Evolutionary conservation across 2,113 vertebrate genomes (phyloP).

Genomic region (Taurulus bubalis): DNA sequence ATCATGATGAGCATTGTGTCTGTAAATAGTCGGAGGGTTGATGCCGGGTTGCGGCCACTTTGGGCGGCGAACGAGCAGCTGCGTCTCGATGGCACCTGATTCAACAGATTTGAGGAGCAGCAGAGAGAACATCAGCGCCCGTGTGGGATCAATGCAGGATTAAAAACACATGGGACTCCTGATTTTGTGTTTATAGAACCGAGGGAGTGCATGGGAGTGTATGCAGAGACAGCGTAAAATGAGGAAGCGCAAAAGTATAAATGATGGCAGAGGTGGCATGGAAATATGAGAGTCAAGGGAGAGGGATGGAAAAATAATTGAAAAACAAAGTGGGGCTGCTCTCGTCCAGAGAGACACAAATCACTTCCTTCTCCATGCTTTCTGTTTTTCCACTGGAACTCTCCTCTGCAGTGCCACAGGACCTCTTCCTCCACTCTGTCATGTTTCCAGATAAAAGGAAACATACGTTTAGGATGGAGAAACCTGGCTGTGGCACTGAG

Average conservation of each 20-base stretch:
- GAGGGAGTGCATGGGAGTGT: not conserved
- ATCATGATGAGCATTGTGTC: conserved; percentile 10
- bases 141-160: conserved; percentile 16
- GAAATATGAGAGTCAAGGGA: not conserved
- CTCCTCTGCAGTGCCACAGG: not conserved
- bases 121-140: conserved; percentile 10
- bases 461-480: conserved; percentile 2
- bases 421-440: not conserved
- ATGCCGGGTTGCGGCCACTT: not conserved
- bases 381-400: not conserved
- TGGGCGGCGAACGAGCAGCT: not conserved
- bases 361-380: conserved; percentile 5
- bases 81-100: not conserved
- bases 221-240: not conserved
- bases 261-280: not conserved
- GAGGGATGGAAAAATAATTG: not conserved
- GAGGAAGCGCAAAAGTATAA: not conserved
- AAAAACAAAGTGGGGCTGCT: not conserved
- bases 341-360: not conserved
- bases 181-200: not conserved
- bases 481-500: conserved; percentile 27
- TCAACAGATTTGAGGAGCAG: conserved; percentile 10
- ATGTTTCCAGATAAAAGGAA: not conserved
- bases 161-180: conserved; percentile 10
- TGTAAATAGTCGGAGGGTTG: conserved; percentile 18